phyloP scores from a whole-genome alignment of 2,113 vertebrate genomes.

The Laterallus jamaicensis region DNA sequence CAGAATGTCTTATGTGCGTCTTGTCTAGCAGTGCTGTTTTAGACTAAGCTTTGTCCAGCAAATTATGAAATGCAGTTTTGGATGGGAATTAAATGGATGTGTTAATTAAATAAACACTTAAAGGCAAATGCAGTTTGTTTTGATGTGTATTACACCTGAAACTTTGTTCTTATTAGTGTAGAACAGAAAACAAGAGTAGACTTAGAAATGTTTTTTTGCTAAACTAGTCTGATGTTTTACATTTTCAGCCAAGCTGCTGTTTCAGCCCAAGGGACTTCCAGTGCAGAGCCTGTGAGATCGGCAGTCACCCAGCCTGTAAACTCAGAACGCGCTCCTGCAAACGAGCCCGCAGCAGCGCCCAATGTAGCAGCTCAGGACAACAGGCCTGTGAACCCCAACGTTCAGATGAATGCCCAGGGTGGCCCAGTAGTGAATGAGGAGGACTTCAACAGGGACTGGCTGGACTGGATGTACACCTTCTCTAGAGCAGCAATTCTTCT shows the following conservation, averaged over 20 bases:
- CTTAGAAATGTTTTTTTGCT: neutral
- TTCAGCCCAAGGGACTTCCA: constrained; percentile 74
- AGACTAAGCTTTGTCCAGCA: neutral
- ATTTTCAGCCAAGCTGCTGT: constrained; percentile 84
- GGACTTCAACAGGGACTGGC: constrained; percentile 95
- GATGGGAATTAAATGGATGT: neutral
- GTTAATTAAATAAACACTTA: neutral
- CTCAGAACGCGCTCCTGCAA: constrained; percentile 71
- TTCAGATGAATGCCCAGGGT: constrained; percentile 88
- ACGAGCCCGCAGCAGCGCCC: constrained; percentile 83
- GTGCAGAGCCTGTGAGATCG: constrained; percentile 56
- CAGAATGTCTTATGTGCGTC: neutral
- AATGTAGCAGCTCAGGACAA: constrained; percentile 83
- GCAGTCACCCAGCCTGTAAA: constrained; percentile 56
- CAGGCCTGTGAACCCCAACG: constrained; percentile 83
- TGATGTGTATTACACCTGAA: neutral
- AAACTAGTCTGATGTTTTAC: neutral
- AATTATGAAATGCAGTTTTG: neutral
- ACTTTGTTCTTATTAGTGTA: neutral
- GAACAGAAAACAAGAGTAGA: neutral
- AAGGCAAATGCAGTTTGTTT: neutral
- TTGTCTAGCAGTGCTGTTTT: neutral
- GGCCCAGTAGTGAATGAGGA: constrained; percentile 90
- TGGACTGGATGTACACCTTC: constrained; percentile 95
- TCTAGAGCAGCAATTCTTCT: constrained; percentile 91